Base-by-base conservation (phyloP, 2,113 vertebrate genomes). In the Chionis minor region DNA sequence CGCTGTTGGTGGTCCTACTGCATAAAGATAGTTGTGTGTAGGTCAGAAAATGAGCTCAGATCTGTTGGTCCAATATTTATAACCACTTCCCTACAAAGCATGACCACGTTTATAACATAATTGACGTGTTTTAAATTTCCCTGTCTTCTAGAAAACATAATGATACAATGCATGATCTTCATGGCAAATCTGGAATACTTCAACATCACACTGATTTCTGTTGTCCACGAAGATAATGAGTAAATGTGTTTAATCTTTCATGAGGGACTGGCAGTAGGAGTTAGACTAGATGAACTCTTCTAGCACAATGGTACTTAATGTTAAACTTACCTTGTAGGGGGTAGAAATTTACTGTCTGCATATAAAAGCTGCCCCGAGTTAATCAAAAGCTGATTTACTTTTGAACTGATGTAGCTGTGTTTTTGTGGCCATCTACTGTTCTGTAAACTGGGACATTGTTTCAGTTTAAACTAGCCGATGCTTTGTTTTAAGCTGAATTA, bases 401-500 rank as follows among this genome's bases (percentile, higher is more conserved):
- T 88, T 71, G 47, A 74, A 75, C 33, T 71, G 28, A 32, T 5
- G 4, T 22, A 47, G 75, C 58, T 82, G 0, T 45, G 44, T 70
- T 59, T 88, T 66, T 73, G 12, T 82, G 62, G 42, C 45, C 61
- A 52, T 83, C 61, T 69, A 74, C 51, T 86, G 23, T 62, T 96
- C 30, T 71, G 23, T 82, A 71, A 92, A 86, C 62, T 67, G 27
- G 52, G 27, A 63, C 81, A 23, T 80, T 58, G n/a, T 32, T 93
- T 80, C 40, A 12, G 47, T 90, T 90, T 86, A 80, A 86, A 90
- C 86, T 59, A 86, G 42, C 47, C 58, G 30, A 35, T 80, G 52
- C 9, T 85, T 91, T 85, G 59, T 70, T 96, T 86, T 75, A 89
- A 91, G 45, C 13, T 62, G 62, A 89, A 86, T 89, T 86, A 75